Conservation (phyloP, 1,140 invertebrate genomes). For the Drosophila biarmipes region DNA sequence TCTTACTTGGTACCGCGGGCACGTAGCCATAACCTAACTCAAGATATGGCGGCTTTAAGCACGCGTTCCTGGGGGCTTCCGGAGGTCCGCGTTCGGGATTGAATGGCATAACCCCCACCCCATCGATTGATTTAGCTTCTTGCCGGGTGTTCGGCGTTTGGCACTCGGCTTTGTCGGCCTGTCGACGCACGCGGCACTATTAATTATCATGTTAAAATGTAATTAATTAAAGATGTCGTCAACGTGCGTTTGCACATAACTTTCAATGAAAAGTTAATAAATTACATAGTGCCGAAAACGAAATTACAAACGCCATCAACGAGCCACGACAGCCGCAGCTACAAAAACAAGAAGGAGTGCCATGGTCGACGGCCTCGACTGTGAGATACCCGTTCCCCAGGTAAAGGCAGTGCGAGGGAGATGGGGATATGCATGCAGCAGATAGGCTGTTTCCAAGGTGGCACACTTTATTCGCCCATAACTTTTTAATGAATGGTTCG, state of each 20-base stretch:
- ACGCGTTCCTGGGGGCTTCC: background rate
- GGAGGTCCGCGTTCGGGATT: background rate
- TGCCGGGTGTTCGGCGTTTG: constrained; percentile 14
- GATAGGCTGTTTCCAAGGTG: no score
- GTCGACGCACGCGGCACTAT: constrained; percentile 66
- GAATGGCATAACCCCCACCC: background rate
- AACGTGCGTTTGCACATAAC: constrained; percentile 71
- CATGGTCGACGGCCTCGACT: no score
- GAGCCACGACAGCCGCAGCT: constrained; percentile 53
- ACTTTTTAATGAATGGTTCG: no score
- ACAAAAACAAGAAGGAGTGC: constrained; percentile 32
- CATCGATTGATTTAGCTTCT: constrained; percentile 56
- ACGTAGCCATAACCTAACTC: constrained; percentile 36
- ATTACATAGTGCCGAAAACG: constrained; percentile 81
- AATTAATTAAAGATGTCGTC: constrained; percentile 83
- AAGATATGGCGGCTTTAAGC: constrained; percentile 8
- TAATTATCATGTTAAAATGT: constrained; percentile 83
- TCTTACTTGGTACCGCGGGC: constrained; percentile 19
- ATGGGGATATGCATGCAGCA: no score
- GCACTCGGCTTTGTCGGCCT: constrained; percentile 26
- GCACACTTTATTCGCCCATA: no score
- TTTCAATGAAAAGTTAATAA: constrained; percentile 83
- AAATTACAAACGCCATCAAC: constrained; percentile 78
- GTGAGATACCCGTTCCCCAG: no score
- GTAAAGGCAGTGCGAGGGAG: no score